These are phyloP conservation scores for Bergia puertoricense DNA, from an alignment of 92 coral and sea anemone genomes.

Conservation along the genomic window DNA sequence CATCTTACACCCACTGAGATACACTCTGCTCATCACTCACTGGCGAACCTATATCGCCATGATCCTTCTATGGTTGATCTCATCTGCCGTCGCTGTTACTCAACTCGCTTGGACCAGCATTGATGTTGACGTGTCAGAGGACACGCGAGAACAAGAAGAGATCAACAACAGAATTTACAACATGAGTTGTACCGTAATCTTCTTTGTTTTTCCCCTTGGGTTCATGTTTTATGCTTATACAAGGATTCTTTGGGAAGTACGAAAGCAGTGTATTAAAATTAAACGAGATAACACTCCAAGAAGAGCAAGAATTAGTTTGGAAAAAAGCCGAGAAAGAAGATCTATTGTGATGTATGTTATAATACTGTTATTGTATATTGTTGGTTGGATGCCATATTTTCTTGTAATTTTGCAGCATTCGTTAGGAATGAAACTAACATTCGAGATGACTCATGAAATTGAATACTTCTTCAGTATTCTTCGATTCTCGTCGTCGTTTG, in stretches of 20 bases:
- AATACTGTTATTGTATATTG: constrained; percentile 15
- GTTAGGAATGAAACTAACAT: constrained; percentile 1
- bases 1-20: constrained; percentile 24
- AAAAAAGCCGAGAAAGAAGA: constrained; percentile 21
- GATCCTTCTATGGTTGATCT: not conserved
- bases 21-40: not conserved
- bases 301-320: not conserved
- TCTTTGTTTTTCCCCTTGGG: constrained; percentile 3
- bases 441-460: constrained; percentile 4
- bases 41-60: constrained; percentile 14
- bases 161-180: constrained; percentile 20
- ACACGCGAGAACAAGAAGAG: constrained; percentile 29
- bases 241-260: constrained; percentile 24
- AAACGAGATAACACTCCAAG: not conserved
- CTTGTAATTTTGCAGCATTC: constrained; percentile 20
- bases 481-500: constrained; percentile 38
- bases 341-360: constrained; percentile 16
- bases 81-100: not conserved
- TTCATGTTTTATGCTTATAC: constrained; percentile 37
- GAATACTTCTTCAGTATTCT: constrained; percentile 18
- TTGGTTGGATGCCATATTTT: constrained; percentile 38
- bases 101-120: constrained; percentile 26
- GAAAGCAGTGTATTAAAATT: constrained; percentile 21
- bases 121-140: constrained; percentile 14
- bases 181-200: not conserved